A percentile compares a stretch with the other conserved stretches of the same genome.
Evolutionary conservation across 2,797 vertebrate species (phyloP).

Genomic region (Gallinago solitaria): DNA sequence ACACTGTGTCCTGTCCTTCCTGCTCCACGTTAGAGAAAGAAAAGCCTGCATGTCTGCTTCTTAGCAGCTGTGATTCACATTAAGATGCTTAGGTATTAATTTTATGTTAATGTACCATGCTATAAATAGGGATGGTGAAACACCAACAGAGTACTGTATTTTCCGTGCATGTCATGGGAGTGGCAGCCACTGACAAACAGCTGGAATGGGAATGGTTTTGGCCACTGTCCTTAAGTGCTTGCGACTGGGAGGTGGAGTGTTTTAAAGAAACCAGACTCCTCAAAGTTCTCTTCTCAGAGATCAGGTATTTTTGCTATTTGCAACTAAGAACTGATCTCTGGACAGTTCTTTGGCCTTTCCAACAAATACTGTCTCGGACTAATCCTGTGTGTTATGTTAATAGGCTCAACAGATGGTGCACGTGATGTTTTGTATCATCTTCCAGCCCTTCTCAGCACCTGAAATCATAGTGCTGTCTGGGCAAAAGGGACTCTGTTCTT

Average conservation of each 20-base stretch:
- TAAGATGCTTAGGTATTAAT: not conserved
- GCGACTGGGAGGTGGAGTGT: not conserved
- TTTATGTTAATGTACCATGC: not conserved
- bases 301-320: not conserved
- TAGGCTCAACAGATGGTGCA: not conserved
- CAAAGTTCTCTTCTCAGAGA: not conserved
- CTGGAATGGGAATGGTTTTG: not conserved
- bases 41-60: not conserved
- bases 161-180: not conserved
- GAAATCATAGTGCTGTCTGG: not conserved
- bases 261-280: not conserved
- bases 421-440: not conserved
- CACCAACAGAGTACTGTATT: not conserved
- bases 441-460: not conserved
- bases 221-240: not conserved
- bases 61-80: not conserved
- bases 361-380: not conserved
- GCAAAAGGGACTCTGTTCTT: not conserved
- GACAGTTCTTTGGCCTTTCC: not conserved
- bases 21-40: not conserved
- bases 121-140: not conserved
- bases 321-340: not conserved
- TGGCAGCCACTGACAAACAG: not conserved
- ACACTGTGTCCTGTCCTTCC: not conserved
- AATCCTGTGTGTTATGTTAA: not conserved